These are phyloP conservation scores for Trididemnum nubilum DNA, from an alignment of 23 tunicate genomes.

Conservation along the genomic window DNA sequence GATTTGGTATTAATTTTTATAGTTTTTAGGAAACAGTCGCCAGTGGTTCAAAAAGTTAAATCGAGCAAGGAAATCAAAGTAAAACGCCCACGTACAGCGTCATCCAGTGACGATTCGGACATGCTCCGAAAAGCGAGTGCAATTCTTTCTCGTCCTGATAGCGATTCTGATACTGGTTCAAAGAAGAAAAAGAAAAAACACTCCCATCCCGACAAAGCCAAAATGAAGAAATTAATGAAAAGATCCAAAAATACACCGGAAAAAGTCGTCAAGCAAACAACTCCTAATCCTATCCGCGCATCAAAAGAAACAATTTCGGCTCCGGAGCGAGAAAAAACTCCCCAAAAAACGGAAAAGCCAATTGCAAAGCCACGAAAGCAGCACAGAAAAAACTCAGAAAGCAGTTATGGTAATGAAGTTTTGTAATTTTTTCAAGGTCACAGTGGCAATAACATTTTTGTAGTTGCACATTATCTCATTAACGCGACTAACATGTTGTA, in stretches of 20 bases:
- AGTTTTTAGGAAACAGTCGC: neutral
- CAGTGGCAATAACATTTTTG: too few species aligned
- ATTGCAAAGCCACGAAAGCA: neutral
- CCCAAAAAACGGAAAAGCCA: neutral
- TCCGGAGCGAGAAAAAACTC: neutral
- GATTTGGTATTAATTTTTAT: too few species aligned
- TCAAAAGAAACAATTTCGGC: neutral
- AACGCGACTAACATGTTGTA: too few species aligned
- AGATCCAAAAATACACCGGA: conserved; percentile 30
- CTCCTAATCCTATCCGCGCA: neutral
- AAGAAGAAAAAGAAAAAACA: conserved; percentile 6
- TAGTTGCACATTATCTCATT: too few species aligned
- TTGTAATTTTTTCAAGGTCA: neutral
- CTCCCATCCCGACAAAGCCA: conserved; percentile 17
- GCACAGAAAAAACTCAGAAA: neutral
- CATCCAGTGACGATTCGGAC: conserved; percentile 19
- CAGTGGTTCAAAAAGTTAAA: neutral
- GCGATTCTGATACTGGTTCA: neutral
- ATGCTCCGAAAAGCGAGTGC: neutral
- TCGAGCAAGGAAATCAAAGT: neutral
- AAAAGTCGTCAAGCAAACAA: conserved; percentile 14
- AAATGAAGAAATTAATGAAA: conserved; percentile 25
- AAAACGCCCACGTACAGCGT: conserved; percentile 35
- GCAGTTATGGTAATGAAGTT: neutral
- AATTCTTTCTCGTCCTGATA: neutral